These are phyloP conservation scores for Branchipolynoe longqiensis DNA, from an alignment of 2,888 invertebrate genomes.

Conservation along the genomic window DNA sequence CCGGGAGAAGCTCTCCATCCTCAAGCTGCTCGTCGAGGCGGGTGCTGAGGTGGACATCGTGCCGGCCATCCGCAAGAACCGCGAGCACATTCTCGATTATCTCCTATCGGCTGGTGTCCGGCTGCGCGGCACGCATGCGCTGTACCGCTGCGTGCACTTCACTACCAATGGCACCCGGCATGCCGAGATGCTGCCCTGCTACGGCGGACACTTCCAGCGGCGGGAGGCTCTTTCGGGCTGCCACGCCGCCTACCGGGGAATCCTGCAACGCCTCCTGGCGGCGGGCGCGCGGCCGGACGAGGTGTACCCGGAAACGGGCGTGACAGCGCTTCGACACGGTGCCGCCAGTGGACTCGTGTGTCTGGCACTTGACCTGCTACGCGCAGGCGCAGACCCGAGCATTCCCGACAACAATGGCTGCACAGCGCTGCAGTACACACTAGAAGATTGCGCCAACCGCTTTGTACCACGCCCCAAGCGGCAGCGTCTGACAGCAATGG, in stretches of 20 bases:
- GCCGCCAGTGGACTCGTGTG: constrained; percentile 21
- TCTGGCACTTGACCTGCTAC: background rate
- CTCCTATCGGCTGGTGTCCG: background rate
- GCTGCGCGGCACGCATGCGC: background rate
- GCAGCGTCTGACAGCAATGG: background rate
- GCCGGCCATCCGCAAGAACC: background rate
- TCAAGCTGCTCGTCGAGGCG: background rate
- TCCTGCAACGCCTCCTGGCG: background rate
- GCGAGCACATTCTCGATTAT: background rate
- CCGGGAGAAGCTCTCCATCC: background rate
- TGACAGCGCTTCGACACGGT: background rate
- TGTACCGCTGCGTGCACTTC: constrained; percentile 5
- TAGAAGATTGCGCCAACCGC: constrained; percentile 14
- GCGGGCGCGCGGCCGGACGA: background rate
- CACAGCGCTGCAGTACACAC: constrained; percentile 27
- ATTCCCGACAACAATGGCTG: constrained; percentile 31
- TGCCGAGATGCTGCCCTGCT: background rate
- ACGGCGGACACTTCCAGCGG: background rate
- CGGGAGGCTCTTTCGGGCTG: background rate
- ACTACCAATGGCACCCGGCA: background rate
- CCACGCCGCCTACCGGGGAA: background rate
- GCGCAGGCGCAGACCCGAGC: background rate
- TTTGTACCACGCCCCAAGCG: background rate
- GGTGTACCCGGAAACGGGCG: background rate
- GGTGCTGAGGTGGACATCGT: background rate